Percentiles rank a stretch among this genome's conserved stretches.
Conservation (phyloP, 2,113 vertebrate species). For the Gobius niger region DNA sequence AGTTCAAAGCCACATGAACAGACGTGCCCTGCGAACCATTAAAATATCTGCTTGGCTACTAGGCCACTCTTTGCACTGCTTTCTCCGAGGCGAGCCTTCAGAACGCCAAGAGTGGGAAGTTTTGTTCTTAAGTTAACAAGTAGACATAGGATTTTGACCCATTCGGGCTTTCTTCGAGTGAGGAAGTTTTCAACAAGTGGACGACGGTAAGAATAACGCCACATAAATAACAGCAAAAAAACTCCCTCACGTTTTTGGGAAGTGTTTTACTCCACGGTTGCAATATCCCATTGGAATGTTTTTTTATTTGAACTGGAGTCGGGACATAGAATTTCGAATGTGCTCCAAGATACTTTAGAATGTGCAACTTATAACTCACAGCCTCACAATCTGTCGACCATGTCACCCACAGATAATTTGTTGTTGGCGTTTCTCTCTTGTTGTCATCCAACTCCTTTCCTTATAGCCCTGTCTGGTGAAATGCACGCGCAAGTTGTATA, state of each 20-base stretch:
- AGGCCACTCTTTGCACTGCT: conserved; percentile 84
- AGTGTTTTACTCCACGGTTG: not conserved
- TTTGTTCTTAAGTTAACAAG: conserved; percentile 76
- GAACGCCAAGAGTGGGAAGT: conserved; percentile 74
- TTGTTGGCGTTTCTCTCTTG: conserved; percentile 5
- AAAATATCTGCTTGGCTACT: conserved; percentile 91
- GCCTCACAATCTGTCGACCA: conserved; percentile 27
- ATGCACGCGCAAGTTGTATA: conserved; percentile 42
- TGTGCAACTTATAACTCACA: conserved; percentile 32
- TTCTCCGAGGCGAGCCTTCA: conserved; percentile 84
- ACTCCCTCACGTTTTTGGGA: not conserved
- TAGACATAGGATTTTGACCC: conserved; percentile 61
- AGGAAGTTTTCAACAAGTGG: conserved; percentile 87
- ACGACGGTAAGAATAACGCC: conserved; percentile 80
- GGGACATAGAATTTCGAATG: conserved; percentile 27
- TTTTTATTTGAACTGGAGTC: conserved; percentile 7
- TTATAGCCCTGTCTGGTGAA: conserved; percentile 36
- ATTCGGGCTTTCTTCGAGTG: conserved; percentile 41
- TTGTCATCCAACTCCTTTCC: conserved; percentile 30
- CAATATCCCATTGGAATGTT: not conserved
- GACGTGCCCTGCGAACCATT: conserved; percentile 95
- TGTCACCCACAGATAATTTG: conserved; percentile 8
- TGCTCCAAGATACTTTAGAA: conserved; percentile 36
- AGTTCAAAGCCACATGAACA: conserved; percentile 98
- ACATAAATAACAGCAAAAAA: not conserved